Evolutionary conservation across 2,113 vertebrate genomes (phyloP), one percentile per base, ranked within the genome.

Genomic region (Urocolius indicus): DNA sequence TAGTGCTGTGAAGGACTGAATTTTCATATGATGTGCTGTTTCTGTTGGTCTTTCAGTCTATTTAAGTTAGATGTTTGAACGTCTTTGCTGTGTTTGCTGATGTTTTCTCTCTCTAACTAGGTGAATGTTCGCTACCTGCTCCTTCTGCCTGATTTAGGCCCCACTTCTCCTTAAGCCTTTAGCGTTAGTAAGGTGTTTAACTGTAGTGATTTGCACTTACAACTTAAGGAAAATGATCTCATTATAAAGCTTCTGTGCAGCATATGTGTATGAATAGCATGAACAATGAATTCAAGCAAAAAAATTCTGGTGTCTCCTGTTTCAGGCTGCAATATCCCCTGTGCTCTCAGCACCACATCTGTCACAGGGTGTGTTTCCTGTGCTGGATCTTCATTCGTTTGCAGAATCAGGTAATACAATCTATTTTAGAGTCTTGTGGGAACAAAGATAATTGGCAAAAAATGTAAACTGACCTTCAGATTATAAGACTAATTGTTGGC

Each of bases 341-440:
- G 87, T 97, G 61, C 87, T 98, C 79, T 46, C 98, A 97, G 98
- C 98, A n/a, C 96, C 99, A 74, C 98, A 98, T 90, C 95, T 98
- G 55, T 98, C 98, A 52, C 98, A 98, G 86, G 98, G 97, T 74
- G 77, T 94, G 65, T 96, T 97, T 93, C 97, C 97, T 92, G 43
- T 98, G 73, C 93, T 98, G 81, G 99, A 99, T 94, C 96, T 98
- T 93, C 98, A 96, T 81, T 97, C 98, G 14, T 86, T 99, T 52
- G 96, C 98, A 34, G 98, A 99, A 59, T 99, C 99, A 96, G 98
- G 99, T 99, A 96, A 98, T 96, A 36, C 1, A 4, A 68, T 51
- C 27, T 66, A 0, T 89, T 94, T 92, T 77, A 48, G 61, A 62
- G 27, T 75, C 43, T 71, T 66, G 38, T 12, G 38, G 38, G 38